Conservation (phyloP, 2,888 invertebrate species). For the Heliothis peltigera region DNA sequence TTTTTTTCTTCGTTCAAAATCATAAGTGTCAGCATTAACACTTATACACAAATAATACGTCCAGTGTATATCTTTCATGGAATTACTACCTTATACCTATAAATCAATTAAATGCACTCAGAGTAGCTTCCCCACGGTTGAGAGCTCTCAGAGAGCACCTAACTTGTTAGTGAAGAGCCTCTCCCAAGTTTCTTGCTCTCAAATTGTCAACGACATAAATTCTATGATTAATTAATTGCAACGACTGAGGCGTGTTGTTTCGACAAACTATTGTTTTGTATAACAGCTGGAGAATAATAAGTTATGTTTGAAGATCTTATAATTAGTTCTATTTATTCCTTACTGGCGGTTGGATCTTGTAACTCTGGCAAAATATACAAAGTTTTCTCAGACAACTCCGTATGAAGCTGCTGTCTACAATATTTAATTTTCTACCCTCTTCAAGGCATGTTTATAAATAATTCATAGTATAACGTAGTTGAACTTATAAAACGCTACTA, state of each 20-base stretch:
- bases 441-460: no score
- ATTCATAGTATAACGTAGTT: no score
- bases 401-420: no score
- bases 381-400: no score
- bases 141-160: constrained; percentile 12
- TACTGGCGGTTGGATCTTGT: background rate
- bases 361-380: background rate
- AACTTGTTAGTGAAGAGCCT: constrained; percentile 8
- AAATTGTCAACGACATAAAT: constrained; percentile 15
- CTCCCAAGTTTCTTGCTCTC: constrained; percentile 19
- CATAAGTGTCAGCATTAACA: no score
- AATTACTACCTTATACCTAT: background rate
- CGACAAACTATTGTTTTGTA: constrained; percentile 16
- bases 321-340: background rate
- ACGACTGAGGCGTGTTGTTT: constrained; percentile 18
- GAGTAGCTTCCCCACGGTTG: constrained; percentile 15
- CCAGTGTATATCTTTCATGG: no score
- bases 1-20: no score
- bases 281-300: background rate
- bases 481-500: no score
- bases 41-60: no score
- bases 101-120: constrained; percentile 5
- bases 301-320: constrained; percentile 6
- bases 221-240: constrained; percentile 43
- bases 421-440: no score